Conservation (phyloP, 2,888 invertebrate species). For the Stenichneumon culpator region DNA sequence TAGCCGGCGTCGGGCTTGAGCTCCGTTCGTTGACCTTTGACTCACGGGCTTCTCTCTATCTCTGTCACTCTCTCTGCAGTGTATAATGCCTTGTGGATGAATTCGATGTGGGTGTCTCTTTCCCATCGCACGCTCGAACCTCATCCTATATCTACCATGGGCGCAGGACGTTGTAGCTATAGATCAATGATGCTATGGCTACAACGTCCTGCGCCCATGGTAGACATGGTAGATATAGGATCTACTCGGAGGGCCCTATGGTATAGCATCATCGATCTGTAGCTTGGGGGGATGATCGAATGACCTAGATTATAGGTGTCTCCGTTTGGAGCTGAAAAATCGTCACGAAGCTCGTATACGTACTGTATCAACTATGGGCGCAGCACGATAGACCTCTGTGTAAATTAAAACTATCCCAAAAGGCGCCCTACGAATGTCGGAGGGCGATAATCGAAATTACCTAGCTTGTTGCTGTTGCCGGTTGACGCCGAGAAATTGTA, state of each 20-base stretch:
- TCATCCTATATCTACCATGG: background rate
- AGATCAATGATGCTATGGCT: background rate
- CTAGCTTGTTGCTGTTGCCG: too few relatives aligned
- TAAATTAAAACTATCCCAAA: background rate
- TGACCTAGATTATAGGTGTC: too few relatives aligned
- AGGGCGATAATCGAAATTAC: too few relatives aligned
- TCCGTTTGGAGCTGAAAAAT: too few relatives aligned
- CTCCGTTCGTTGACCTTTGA: constrained; percentile 69
- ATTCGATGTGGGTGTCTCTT: constrained; percentile 58
- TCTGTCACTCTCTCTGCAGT: constrained; percentile 4
- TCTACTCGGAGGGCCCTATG: too few relatives aligned
- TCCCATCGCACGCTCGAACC: constrained; percentile 1
- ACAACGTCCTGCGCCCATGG: too few relatives aligned
- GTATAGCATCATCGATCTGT: too few relatives aligned
- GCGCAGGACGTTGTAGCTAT: background rate
- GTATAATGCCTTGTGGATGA: constrained; percentile 45
- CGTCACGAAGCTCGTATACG: background rate
- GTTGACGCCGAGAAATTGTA: too few relatives aligned
- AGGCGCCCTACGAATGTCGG: background rate
- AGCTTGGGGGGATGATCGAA: too few relatives aligned
- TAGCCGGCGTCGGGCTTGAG: constrained; percentile 30
- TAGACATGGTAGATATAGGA: too few relatives aligned
- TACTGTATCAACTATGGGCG: background rate
- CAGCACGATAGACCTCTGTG: background rate
- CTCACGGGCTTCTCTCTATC: background rate